A percentile compares a stretch with the other conserved stretches of the same genome.
Conservation (phyloP, 2,113 vertebrate species). For the Blennius ocellaris region DNA sequence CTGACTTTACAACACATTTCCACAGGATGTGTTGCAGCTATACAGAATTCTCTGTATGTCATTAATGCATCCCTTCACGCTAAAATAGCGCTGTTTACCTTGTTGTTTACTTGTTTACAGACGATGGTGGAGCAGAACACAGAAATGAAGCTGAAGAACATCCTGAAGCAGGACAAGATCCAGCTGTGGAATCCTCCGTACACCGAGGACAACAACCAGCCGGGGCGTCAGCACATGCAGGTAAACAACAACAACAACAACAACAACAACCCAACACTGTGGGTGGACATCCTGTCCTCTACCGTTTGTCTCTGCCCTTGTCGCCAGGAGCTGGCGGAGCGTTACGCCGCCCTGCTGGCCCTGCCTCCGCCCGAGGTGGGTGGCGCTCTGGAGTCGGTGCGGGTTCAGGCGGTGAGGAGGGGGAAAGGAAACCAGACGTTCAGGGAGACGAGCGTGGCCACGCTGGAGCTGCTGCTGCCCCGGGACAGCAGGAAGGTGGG, state of each 20-base stretch:
- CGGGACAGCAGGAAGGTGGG: constrained; percentile 59
- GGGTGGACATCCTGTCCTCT: neutral
- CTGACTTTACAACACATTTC: too few relatives aligned
- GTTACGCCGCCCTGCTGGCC: constrained; percentile 83
- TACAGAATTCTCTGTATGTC: too few relatives aligned
- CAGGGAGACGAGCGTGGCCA: constrained; percentile 88
- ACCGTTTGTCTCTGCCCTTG: neutral
- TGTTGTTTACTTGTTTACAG: neutral
- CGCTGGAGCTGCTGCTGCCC: constrained; percentile 90
- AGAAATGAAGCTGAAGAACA: constrained; percentile 88
- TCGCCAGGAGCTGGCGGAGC: constrained; percentile 87
- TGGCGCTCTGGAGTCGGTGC: constrained; percentile 87
- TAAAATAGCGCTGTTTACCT: too few relatives aligned
- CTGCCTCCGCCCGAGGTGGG: constrained; percentile 81
- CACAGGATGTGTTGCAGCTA: too few relatives aligned
- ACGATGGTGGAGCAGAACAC: constrained; percentile 89
- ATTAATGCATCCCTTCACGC: too few relatives aligned
- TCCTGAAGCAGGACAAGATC: constrained; percentile 90
- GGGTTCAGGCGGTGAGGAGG: constrained; percentile 87
- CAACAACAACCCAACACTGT: neutral
- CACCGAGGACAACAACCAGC: constrained; percentile 84
- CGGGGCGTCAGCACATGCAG: constrained; percentile 84
- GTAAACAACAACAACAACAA: constrained; percentile 47
- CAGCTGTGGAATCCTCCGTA: constrained; percentile 93
- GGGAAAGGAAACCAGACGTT: constrained; percentile 89